Evolutionary conservation across 2,113 vertebrate species (phyloP), one percentile per base, ranked within the genome.

Genomic region (Callopanchax toddi): DNA sequence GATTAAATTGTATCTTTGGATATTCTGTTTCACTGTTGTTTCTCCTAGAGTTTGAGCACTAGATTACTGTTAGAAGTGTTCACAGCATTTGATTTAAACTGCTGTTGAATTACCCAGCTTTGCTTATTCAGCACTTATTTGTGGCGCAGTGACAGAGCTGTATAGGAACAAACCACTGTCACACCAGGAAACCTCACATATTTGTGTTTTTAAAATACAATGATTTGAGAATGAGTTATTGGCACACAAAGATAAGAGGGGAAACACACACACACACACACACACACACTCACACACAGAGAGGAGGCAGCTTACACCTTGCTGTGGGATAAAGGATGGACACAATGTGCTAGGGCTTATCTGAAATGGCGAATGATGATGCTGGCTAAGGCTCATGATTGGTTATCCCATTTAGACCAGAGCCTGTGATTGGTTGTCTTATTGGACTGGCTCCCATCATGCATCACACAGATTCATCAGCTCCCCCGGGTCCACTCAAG

Each of bases 381-480:
- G 36, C 52, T 8, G 16, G 60, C 77, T 60, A 60, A 60, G 52
- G 36, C 44, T 49, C 56, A 67, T 86, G 85, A 87, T 87, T 86
- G 86, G 83, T 84, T 82, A 84, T 78, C 74, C 72, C 81, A 86
- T 88, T 79, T 79, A 78, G 71, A 81, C 76, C 73, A 54, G 64
- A 77, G 78, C 45, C 66, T 83, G 74, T 88, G 82, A 86, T 85
- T 87, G 82, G 84, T 71, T 79, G 74, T 84, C 76, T 60, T 67
- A 56, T 58, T 72, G 50, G 68, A 73, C 72, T 39, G 54, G 57
- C 60, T 84, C 66, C 57, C 63, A 76, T 87, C 78, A 85, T 88
- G 83, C 78, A 87, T 88, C 83, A 86, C 64, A 52, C 13, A 77
- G 64, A 80, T 85, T 76, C 77, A 83, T 84, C 64, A 48, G 45